Evolutionary conservation across 2,797 vertebrate species (phyloP).

Genomic region (Mergus octosetaceus): DNA sequence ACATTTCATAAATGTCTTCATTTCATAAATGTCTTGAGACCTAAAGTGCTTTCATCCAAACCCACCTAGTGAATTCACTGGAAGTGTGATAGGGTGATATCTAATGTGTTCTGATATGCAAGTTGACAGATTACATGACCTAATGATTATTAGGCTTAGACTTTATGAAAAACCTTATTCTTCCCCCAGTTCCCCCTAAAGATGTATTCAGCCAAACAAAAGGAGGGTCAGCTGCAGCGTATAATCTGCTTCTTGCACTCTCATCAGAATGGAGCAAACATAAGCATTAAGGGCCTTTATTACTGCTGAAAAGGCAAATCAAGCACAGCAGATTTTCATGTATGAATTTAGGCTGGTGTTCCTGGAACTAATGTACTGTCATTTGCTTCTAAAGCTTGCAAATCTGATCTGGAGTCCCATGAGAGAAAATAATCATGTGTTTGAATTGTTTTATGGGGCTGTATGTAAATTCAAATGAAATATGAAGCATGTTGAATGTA

Average conservation of each 20-base stretch:
- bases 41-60: neutral
- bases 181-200: neutral
- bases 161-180: neutral
- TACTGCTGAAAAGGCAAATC: neutral
- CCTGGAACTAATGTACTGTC: neutral
- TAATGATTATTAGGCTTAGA: neutral
- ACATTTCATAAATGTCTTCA: neutral
- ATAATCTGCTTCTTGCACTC: neutral
- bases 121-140: neutral
- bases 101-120: neutral
- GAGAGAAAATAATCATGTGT: neutral
- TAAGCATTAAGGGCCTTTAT: neutral
- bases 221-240: neutral
- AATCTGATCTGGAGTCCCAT: neutral
- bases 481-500: neutral
- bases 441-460: neutral
- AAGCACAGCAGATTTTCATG: neutral
- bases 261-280: neutral
- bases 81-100: neutral
- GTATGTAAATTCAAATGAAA: neutral
- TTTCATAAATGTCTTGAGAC: neutral
- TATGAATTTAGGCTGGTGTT: neutral
- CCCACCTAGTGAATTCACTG: neutral
- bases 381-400: neutral
- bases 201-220: neutral